phyloP scores from a whole-genome alignment of 2,797 vertebrate genomes.

The Paguma larvata region DNA sequence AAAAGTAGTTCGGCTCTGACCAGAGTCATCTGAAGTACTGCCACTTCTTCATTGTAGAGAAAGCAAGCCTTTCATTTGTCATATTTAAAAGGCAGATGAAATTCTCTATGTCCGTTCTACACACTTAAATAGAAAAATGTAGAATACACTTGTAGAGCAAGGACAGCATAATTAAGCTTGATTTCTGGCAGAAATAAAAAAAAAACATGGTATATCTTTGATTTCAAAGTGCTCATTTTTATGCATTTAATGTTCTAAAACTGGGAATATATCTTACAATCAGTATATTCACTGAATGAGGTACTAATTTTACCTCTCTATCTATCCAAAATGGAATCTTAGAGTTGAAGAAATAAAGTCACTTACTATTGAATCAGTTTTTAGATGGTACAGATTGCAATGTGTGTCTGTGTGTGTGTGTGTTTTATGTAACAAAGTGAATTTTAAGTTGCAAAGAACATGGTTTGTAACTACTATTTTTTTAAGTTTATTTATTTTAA shows the following conservation, averaged over 20 bases:
- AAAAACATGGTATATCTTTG: slow-evolving; percentile 25
- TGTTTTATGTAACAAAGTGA: neutral
- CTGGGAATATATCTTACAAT: neutral
- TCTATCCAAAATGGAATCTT: slow-evolving; percentile 25
- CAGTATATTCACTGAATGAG: slow-evolving; percentile 24
- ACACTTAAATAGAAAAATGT: slow-evolving; percentile 45
- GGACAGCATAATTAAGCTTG: slow-evolving; percentile 62
- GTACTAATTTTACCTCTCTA: neutral
- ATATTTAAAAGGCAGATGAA: slow-evolving; percentile 52
- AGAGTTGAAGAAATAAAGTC: slow-evolving; percentile 46
- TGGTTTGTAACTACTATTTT: neutral
- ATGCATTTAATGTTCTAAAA: slow-evolving; percentile 60
- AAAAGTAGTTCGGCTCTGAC: neutral
- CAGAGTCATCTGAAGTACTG: neutral
- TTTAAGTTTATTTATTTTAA: no score
- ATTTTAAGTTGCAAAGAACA: slow-evolving; percentile 30
- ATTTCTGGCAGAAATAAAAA: slow-evolving; percentile 66
- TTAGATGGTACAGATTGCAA: slow-evolving; percentile 4
- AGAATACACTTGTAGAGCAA: slow-evolving; percentile 25
- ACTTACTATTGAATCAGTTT: slow-evolving; percentile 56
- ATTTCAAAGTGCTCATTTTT: slow-evolving; percentile 61
- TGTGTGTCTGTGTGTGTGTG: neutral
- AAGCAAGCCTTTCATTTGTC: slow-evolving; percentile 34
- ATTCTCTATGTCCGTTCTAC: neutral
- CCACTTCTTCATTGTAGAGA: slow-evolving; percentile 18